phyloP scores from a whole-genome alignment of 2,797 vertebrate genomes.

The Gymnoscopelus braueri region DNA sequence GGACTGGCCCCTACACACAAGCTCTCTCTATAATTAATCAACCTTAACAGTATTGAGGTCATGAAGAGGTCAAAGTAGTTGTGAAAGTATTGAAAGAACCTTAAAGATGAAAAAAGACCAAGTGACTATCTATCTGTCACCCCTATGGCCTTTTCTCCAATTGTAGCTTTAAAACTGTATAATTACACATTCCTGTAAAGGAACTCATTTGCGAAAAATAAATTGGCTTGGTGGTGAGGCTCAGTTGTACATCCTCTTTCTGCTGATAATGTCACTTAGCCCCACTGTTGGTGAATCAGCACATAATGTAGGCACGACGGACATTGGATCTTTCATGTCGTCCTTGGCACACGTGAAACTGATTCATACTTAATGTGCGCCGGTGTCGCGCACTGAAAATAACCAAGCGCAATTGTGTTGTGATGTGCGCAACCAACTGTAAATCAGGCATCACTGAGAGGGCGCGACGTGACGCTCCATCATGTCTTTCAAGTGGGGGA shows the following conservation, averaged over 20 bases:
- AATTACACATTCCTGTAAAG: conserved; percentile 40
- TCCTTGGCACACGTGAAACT: background rate
- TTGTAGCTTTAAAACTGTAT: conserved; percentile 34
- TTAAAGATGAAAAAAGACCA: conserved; percentile 46
- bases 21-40: conserved; percentile 57
- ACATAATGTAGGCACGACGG: background rate
- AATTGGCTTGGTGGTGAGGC: conserved; percentile 35
- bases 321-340: conserved; percentile 8
- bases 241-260: conserved; percentile 23
- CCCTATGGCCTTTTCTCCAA: conserved; percentile 23
- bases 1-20: conserved; percentile 22
- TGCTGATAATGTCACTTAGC: conserved; percentile 33
- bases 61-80: conserved; percentile 30
- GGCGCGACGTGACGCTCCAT: conserved; percentile 3
- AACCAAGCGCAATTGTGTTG: too few relatives aligned
- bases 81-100: conserved; percentile 32
- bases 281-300: conserved; percentile 7
- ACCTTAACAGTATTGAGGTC: conserved; percentile 47
- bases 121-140: conserved; percentile 34
- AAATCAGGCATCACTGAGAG: background rate
- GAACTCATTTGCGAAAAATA: conserved; percentile 54
- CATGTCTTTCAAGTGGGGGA: conserved; percentile 23
- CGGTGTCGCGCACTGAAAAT: too few relatives aligned
- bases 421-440: too few relatives aligned
- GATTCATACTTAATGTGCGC: too few relatives aligned